Evolutionary conservation across 2,113 vertebrate genomes (phyloP).

Genomic region (Sclerurus mexicanus): DNA sequence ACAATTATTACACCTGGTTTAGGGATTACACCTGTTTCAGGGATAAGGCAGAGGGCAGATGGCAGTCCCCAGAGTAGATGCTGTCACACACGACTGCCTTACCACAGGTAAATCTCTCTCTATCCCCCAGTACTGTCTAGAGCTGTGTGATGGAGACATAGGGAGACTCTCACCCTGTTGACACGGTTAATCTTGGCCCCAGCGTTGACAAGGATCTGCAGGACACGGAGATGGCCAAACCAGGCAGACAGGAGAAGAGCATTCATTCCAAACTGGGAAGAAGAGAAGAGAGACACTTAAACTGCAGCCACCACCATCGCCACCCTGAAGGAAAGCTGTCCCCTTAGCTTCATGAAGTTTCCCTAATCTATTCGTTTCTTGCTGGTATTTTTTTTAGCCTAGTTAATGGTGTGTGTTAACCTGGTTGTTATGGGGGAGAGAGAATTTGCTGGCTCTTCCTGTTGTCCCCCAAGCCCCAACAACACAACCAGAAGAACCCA

Average conservation of each 20-base stretch:
- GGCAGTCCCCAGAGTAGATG: background rate
- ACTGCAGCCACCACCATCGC: background rate
- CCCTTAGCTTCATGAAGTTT: background rate
- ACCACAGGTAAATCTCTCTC: background rate
- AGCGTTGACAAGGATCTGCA: constrained; percentile 85
- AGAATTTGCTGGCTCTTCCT: background rate
- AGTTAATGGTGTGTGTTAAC: background rate
- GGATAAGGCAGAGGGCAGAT: background rate
- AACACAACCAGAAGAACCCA: background rate
- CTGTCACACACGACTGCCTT: background rate
- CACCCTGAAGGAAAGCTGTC: background rate
- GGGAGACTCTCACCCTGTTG: constrained; percentile 77
- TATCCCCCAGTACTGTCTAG: background rate
- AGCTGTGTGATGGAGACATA: fast-evolving
- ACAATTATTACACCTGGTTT: background rate
- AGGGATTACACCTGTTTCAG: background rate
- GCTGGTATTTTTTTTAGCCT: background rate
- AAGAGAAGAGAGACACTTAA: background rate
- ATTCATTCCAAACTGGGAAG: constrained; percentile 89
- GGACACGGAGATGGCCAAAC: constrained; percentile 86
- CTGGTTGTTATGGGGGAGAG: background rate
- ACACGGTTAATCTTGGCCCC: constrained; percentile 84
- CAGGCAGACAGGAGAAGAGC: constrained; percentile 87
- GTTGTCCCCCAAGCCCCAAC: background rate
- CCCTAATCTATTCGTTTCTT: background rate